Base-by-base conservation (phyloP, 2,113 vertebrate species). In the Diphyllodes magnificus region DNA sequence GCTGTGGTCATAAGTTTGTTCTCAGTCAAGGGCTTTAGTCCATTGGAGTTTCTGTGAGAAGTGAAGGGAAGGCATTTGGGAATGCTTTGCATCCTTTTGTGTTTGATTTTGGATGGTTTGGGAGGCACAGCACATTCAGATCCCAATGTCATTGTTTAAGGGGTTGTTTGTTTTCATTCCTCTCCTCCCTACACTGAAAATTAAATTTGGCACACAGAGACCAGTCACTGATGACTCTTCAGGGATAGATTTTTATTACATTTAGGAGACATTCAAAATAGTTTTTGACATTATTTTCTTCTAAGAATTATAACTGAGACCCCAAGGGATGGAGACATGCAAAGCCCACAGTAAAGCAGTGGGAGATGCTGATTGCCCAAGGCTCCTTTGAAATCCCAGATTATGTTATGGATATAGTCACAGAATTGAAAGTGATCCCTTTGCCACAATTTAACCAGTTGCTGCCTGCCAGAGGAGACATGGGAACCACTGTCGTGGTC, bases 221-320 rank as follows among this genome's bases (percentile, higher is more conserved):
- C 75, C 0, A 19, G 94, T 54, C 61, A 86, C 77, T 91, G 92
- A 95, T 95, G 92, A 92, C 60, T 95, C 95, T 95, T 93, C 76
- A 60, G 94, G 94, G 96, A 92, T 60, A 94, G 39, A 75, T 95
- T 97, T 95, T 96, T 95, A 95, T 80, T 97, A 72, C 63, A 68
- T 96, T 96, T 94, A 93, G 69, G 64, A 78, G 91, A 88, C 92
- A 85, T 92, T 86, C 79, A 88, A 94, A 96, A 96, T 93, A 90
- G 60, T 91, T 95, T 91, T 90, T 56, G 86, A 95, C 89, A 86
- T 92, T 93, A 95, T 95, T 97, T 83, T 93, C 90, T 96, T 86
- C 83, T 91, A 70, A 69, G 95, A 97, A 97, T 95, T 95, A 88
- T 86, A 92, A 75, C 90, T 30, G 79, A 86, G 69, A 84, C 66